phyloP scores from a whole-genome alignment of 1,140 invertebrate species.

The Elymnias hypermnestra region DNA sequence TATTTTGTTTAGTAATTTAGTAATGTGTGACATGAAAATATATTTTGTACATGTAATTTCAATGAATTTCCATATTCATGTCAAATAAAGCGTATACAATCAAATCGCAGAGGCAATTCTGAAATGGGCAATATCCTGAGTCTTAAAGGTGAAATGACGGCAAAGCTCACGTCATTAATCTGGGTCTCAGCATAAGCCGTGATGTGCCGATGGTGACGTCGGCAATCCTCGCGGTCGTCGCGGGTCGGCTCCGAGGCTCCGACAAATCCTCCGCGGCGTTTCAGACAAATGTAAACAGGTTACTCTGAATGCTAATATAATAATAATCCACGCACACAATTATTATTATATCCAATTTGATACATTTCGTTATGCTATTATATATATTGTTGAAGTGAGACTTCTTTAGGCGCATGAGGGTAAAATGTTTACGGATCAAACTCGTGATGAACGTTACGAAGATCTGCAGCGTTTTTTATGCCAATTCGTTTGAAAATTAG shows the following conservation, averaged over 20 bases:
- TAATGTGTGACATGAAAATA: constrained; percentile 32
- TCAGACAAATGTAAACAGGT: constrained; percentile 16
- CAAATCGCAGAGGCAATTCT: not conserved
- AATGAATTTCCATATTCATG: no score
- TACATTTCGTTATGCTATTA: no score
- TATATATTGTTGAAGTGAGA: no score
- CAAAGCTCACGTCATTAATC: constrained; percentile 44
- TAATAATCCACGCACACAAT: not conserved
- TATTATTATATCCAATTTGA: not conserved
- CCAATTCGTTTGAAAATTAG: no score
- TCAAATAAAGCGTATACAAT: no score
- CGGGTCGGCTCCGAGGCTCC: constrained; percentile 26
- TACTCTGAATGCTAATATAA: not conserved
- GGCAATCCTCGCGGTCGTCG: constrained; percentile 48
- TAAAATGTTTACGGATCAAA: no score
- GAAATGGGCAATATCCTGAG: not conserved
- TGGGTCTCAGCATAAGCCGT: constrained; percentile 60
- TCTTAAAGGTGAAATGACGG: constrained; percentile 14
- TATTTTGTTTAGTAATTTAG: constrained; percentile 57
- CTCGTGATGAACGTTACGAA: no score
- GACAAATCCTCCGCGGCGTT: constrained; percentile 51
- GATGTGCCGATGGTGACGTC: constrained; percentile 63
- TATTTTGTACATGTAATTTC: no score
- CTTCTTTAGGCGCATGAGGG: no score
- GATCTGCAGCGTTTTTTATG: no score